These are phyloP conservation scores for Chaetodon trifascialis DNA, from an alignment of 2,113 vertebrate species.

Conservation along the genomic window DNA sequence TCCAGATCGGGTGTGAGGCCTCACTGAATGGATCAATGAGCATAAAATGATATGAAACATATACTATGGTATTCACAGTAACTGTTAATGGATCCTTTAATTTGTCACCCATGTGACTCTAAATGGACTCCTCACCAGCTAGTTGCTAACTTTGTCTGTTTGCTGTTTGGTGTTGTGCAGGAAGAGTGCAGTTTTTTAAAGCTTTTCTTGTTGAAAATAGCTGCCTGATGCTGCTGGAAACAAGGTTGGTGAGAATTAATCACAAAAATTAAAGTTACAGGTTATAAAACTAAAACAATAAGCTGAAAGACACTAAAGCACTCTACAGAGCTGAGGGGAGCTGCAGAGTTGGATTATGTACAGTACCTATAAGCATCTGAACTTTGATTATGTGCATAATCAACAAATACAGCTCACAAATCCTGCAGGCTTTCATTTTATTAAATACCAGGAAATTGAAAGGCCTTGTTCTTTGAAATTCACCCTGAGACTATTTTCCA, in stretches of 20 bases:
- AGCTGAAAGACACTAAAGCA: neutral
- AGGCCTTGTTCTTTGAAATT: conserved; percentile 26
- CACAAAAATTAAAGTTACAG: neutral
- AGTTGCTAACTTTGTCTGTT: neutral
- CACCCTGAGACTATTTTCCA: neutral
- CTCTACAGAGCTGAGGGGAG: no score
- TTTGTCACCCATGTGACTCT: neutral
- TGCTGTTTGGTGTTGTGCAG: neutral
- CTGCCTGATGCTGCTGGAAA: neutral
- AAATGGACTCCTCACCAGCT: no score
- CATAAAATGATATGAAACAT: neutral
- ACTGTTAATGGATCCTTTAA: neutral
- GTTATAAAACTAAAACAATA: no score
- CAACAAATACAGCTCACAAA: conserved; percentile 2
- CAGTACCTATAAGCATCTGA: no score
- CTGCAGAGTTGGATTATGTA: neutral
- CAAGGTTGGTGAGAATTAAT: neutral
- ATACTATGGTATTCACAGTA: neutral
- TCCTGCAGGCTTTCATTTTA: neutral
- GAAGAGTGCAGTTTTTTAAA: neutral
- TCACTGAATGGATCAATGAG: neutral
- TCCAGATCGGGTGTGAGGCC: neutral
- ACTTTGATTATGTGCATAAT: conserved; percentile 15
- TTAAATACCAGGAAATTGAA: neutral
- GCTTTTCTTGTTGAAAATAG: neutral